phyloP scores from a whole-genome alignment of 2,113 vertebrate genomes.

The Menidia beryllina region DNA sequence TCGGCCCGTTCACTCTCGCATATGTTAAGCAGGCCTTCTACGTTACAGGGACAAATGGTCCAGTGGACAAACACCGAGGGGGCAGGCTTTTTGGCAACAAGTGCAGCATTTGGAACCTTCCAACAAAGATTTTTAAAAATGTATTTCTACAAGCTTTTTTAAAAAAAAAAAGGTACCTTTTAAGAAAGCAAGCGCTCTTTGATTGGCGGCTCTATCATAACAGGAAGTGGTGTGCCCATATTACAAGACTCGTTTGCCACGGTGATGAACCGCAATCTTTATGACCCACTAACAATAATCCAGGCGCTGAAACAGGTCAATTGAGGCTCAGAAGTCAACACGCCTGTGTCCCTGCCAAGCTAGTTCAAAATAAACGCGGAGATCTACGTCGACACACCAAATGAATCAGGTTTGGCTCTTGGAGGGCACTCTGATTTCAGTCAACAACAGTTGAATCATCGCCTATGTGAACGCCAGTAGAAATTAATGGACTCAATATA shows the following conservation, averaged over 20 bases:
- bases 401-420: neutral
- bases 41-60: no score
- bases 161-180: constrained; percentile 17
- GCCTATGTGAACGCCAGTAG: neutral
- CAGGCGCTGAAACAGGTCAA: neutral
- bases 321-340: neutral
- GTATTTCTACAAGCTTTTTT: neutral
- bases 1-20: constrained; percentile 37
- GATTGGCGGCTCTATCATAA: neutral
- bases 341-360: neutral
- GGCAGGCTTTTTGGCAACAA: no score
- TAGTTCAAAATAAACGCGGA: constrained; percentile 4
- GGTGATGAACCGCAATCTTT: neutral
- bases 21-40: constrained; percentile 41
- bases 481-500: neutral
- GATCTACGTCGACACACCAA: neutral
- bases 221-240: neutral
- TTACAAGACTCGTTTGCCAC: neutral
- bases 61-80: no score
- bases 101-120: constrained; percentile 15
- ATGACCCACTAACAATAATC: neutral
- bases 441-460: neutral
- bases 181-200: neutral
- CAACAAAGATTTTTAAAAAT: no score
- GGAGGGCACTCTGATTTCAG: neutral